Evolutionary conservation across 1,140 invertebrate genomes (phyloP).

Genomic region (Yoshiicerus persimilis): DNA sequence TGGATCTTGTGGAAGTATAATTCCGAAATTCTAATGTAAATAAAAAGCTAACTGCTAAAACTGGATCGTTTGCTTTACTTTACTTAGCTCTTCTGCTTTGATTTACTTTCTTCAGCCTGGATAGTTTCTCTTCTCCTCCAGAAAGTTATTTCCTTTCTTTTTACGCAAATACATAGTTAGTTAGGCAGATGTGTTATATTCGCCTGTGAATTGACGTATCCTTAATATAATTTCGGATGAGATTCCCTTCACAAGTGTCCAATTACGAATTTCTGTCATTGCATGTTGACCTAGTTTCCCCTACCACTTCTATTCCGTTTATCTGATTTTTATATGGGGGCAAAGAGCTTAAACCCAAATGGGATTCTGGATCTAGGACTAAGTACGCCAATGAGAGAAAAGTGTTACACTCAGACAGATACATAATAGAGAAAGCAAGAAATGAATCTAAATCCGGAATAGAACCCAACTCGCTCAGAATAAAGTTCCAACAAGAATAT

Average conservation of each 20-base stretch:
- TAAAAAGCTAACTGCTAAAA: not conserved
- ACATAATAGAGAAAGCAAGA: not conserved
- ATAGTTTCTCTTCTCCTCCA: not conserved
- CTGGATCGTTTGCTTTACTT: no score
- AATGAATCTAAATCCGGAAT: not conserved
- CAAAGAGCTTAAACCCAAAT: not conserved
- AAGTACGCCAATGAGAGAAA: not conserved
- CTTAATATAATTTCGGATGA: no score
- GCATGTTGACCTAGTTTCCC: no score
- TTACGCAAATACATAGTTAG: not conserved
- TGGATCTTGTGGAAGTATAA: no score
- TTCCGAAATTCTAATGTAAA: no score
- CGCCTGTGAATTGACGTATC: no score
- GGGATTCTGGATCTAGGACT: not conserved
- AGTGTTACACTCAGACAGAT: not conserved
- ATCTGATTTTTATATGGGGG: no score
- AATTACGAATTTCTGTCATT: no score
- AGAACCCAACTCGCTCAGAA: no score
- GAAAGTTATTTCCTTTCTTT: not conserved
- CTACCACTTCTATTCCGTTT: no score
- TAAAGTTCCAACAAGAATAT: no score
- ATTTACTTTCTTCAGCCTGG: not conserved
- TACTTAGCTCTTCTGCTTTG: not conserved
- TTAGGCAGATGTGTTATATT: not conserved
- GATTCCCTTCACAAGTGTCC: no score